Evolutionary conservation across 1,140 invertebrate genomes (phyloP), one percentile per base, ranked within the genome.

Genomic region (Dolichoris vasculosae): DNA sequence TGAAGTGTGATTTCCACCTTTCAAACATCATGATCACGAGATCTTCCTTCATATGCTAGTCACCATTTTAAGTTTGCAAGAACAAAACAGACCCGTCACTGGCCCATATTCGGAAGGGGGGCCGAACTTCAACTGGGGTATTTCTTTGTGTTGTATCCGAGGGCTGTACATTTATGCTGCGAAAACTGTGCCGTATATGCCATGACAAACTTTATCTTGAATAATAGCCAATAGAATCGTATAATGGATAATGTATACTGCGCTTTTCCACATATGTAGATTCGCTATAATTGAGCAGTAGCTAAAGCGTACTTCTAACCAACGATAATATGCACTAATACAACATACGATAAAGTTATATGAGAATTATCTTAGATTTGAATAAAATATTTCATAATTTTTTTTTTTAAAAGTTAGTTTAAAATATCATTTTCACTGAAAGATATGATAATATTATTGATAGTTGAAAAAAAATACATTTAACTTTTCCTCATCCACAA

Each of bases 41-140:
- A 35, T 48, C 40, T 32, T 71, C 63, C 40, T 67, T 15, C 40
- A 20, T 77, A 26, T 59, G 9, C 23, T 30, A 6, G 23, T 32
- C 82, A 75, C 82, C 82, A 83, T 83, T 83, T 78, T 83, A n/a
- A 17, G n/a, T 11, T 17, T 6, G 38, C 6, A 20, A 1, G 8
- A 32, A 46, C 38, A 26, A 55, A 59, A 55, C 48, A 11, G 67
- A n/a, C 26, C 82, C 55, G 55, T 11, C 76, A n/a, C 64, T 40
- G 80, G 64, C 80, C 82, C 75, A 77, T 6, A 77, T 78, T 77
- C 38, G 3, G 17, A 17, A 26, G 46, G 38, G 46, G 71, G 82
- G 73, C 82, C 55, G 59, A 17, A 20, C 51, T 35, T 76, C 40
- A 2, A 7, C 0, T n/a, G 11, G 0, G 7, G 35, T 67, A 17